phyloP scores from a whole-genome alignment of 2,113 vertebrate species.

The Eulemur rufifrons region DNA sequence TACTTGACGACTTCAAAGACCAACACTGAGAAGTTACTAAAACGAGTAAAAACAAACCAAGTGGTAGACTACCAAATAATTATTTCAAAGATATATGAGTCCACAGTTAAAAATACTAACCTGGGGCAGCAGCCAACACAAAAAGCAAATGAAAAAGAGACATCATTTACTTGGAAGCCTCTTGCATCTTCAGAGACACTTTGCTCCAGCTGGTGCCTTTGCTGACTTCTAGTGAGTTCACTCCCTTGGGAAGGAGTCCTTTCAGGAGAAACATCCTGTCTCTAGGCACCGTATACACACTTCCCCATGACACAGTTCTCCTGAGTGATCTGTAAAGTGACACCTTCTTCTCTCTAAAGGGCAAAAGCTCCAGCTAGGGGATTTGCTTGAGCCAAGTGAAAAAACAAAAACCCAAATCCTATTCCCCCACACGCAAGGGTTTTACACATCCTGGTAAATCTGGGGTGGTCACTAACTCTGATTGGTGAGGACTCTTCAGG shows the following conservation, averaged over 20 bases:
- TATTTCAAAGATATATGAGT: not conserved
- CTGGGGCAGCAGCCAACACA: not conserved
- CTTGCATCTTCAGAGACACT: not conserved
- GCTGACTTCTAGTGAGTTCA: not conserved
- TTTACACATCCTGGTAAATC: not conserved
- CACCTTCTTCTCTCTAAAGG: constrained; percentile 1
- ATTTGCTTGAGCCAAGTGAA: not conserved
- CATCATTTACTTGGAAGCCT: not conserved
- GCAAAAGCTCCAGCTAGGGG: not conserved
- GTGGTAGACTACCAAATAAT: not conserved
- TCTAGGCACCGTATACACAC: not conserved
- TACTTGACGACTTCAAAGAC: not conserved
- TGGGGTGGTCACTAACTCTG: not conserved
- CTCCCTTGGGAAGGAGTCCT: not conserved
- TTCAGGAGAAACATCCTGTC: not conserved
- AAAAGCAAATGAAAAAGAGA: not conserved
- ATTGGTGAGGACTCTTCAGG: not conserved
- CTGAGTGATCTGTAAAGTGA: constrained; percentile 21
- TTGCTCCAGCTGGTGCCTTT: not conserved
- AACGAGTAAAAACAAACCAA: not conserved
- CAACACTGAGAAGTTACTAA: not conserved
- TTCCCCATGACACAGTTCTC: not conserved
- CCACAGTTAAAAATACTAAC: constrained; percentile 17
- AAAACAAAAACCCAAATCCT: too few species aligned
- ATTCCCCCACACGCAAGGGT: not conserved